Evolutionary conservation across 2,888 invertebrate species (phyloP), one percentile per base, ranked within the genome.

Genomic region (Drosophila melanocephala): DNA sequence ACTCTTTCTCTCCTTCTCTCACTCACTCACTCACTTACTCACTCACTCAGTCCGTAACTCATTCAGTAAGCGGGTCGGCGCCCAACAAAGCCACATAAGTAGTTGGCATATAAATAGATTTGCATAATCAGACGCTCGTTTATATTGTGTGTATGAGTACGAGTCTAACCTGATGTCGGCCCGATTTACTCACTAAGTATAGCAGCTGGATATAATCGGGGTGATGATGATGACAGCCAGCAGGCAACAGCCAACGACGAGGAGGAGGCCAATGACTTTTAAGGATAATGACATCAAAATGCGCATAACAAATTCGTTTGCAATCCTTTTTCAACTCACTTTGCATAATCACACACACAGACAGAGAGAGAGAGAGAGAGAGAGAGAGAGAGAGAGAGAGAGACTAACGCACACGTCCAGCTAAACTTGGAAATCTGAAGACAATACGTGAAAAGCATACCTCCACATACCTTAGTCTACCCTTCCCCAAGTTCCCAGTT

Each of bases 271-370:
- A 85, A 85, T 87, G 84, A 85, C 84, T 85, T 86, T 87, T 72
- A 68, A 84, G 84, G 82, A 85, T 85, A 85, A 85, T 87, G 87
- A 85, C 84, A 84, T 84, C 80, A 85, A 87, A 85, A 87, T 85
- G 87, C 83, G 87, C 84, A 85, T 85, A 85, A 82, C 87, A 85
- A 84, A 85, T 85, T 85, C 83, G 85, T 80, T 81, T 84, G 77
- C 81, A 84, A 84, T 84, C 85, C 84, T 82, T 87, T 87, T 83
- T 79, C 65, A 83, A 79, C 66, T 72, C 81, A 81, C 73, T 85
- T 88, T 83, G 80, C 83, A 83, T 84, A 85, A 77, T 62, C 67
- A 73, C 56, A 64, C 78, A 51, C 69, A 22, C n/a, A n/a, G 5
- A 44, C 0, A n/a, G 5, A 22, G 22, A 22, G n/a, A 42, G 10